phyloP scores from a whole-genome alignment of 2,888 invertebrate genomes.

The Ophonus ardosiacus region DNA sequence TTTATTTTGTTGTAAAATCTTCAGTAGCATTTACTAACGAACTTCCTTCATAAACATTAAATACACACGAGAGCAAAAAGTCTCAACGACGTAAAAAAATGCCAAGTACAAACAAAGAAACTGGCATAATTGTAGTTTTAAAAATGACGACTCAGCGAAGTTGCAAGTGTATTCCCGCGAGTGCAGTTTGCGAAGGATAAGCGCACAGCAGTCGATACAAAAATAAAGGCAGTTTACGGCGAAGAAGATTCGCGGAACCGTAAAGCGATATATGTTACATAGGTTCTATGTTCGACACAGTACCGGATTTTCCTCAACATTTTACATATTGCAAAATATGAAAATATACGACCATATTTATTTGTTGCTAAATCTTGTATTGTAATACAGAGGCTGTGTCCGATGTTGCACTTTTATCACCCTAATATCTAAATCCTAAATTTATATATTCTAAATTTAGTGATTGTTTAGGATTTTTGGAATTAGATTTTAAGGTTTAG shows the following conservation, averaged over 20 bases:
- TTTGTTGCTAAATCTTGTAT: too few species aligned
- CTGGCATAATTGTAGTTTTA: constrained; percentile 50
- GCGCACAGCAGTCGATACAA: constrained; percentile 47
- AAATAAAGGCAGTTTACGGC: constrained; percentile 51
- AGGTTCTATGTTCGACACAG: not conserved
- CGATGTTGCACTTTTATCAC: too few species aligned
- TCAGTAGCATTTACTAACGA: constrained; percentile 35
- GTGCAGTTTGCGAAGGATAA: constrained; percentile 51
- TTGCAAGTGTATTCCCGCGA: constrained; percentile 44
- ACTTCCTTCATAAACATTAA: constrained; percentile 47
- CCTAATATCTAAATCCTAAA: too few species aligned
- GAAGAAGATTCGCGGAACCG: constrained; percentile 49
- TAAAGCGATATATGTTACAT: not conserved
- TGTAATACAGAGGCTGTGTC: too few species aligned
- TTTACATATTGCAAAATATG: not conserved
- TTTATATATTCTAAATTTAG: too few species aligned
- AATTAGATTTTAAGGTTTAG: too few species aligned
- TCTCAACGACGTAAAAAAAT: constrained; percentile 16
- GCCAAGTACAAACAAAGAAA: constrained; percentile 37
- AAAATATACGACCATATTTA: not conserved
- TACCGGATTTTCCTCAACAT: not conserved
- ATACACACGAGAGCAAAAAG: constrained; percentile 22
- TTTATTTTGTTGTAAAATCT: constrained; percentile 46
- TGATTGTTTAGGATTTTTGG: too few species aligned
- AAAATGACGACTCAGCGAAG: constrained; percentile 49